Percentiles rank a stretch among this genome's conserved stretches.
Conservation (phyloP, 2,888 invertebrate species). For the Brachynemurus nebulosus region DNA sequence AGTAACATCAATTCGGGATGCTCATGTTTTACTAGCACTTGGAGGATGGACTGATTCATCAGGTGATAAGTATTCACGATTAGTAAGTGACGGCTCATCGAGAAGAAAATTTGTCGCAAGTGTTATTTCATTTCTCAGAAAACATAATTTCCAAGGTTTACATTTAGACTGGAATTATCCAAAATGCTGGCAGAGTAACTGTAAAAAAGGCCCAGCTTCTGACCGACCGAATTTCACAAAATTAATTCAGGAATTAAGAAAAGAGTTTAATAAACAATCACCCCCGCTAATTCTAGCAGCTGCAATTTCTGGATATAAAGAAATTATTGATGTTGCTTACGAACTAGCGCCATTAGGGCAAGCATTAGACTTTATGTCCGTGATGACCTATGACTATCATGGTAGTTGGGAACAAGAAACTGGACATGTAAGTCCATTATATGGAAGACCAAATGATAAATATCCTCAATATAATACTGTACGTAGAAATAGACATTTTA, state of each 20-base stretch:
- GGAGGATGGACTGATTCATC: conserved; percentile 95
- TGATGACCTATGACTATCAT: conserved; percentile 83
- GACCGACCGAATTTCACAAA: conserved; percentile 68
- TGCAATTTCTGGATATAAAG: conserved; percentile 79
- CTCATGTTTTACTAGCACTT: conserved; percentile 60
- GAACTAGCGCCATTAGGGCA: conserved; percentile 57
- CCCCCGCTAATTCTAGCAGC: conserved; percentile 64
- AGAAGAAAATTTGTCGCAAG: conserved; percentile 57
- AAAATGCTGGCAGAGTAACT: conserved; percentile 84
- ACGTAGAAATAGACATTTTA: conserved; percentile 28
- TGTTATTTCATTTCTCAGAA: conserved; percentile 53
- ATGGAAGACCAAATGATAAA: conserved; percentile 46
- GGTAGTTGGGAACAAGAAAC: conserved; percentile 75
- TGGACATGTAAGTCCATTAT: conserved; percentile 69
- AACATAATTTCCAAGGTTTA: conserved; percentile 70
- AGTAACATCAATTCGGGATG: conserved; percentile 50
- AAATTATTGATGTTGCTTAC: conserved; percentile 77
- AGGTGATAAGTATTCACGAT: conserved; percentile 71
- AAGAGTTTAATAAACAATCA: conserved; percentile 44
- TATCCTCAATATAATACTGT: conserved; percentile 67
- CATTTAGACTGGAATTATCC: conserved; percentile 95
- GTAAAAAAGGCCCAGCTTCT: conserved; percentile 61
- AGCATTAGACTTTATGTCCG: conserved; percentile 63
- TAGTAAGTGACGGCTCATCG: conserved; percentile 52
- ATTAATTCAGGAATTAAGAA: conserved; percentile 54